Evolutionary conservation across 2,113 vertebrate species (phyloP), one percentile per base, ranked within the genome.

Genomic region (Chaetura pelagica): DNA sequence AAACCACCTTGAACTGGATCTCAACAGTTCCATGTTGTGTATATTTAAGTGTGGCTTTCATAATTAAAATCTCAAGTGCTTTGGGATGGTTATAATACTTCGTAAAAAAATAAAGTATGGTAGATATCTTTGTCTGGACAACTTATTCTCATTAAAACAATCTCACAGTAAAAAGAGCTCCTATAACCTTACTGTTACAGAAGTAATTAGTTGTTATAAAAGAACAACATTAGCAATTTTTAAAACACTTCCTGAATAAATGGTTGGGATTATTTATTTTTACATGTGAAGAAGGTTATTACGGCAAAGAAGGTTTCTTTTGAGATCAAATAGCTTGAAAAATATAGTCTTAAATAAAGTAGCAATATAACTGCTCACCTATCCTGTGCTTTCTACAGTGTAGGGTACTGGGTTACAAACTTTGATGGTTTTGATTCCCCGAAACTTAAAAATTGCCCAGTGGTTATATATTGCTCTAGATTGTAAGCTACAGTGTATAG

Each of bases 11-110:
- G 32, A 94, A 48, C 49, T 40, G 52, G 48, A 84, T 77, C 34
- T 79, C n/a, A 89, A 62, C 24, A 48, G 9, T 82, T 72, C 34
- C 11, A 62, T n/a, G 61, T 89, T 75, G 42, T 85, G 29, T 79
- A 46, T 91, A 49, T 88, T 69, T 74, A 91, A 34, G 34, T 83
- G 76, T 96, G 40, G 38, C 32, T 61, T 93, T 95, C 76, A 52
- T 44, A 95, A 89, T 51, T 93, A 95, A 85, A 66, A 71, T 48
- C 38, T 83, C 38, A 32, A 40, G 42, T 90, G 19, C 15, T 35
- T 63, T 85, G 72, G 18, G 57, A 78, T 10, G 2, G 81, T 77
- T 74, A 55, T 35, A 90, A 46, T 38, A 71, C 44, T 90, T 69
- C 40, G 40, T 91, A 35, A 90, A 91, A 57, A 82, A 82, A 84